Percentiles rank a stretch among this genome's conserved stretches.
Conservation (phyloP, 2,888 invertebrate species). For the Erebia palarica region DNA sequence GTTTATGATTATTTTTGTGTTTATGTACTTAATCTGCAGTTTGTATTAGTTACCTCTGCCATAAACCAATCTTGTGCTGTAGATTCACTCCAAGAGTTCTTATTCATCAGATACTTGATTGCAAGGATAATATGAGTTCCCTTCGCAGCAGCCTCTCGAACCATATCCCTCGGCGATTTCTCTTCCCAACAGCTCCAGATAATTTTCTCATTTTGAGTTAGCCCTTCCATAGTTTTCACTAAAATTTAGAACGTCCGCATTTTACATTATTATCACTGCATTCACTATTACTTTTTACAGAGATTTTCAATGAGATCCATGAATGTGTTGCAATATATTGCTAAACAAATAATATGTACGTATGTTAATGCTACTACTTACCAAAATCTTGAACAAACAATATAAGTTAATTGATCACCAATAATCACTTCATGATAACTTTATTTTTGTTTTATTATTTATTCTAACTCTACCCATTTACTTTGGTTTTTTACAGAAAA, state of each 20-base stretch:
- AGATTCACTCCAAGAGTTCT: slow-evolving; percentile 77
- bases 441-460: neutral
- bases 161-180: slow-evolving; percentile 84
- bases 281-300: neutral
- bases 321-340: neutral
- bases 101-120: slow-evolving; percentile 79
- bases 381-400: neutral
- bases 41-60: slow-evolving; percentile 63
- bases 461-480: too few species aligned
- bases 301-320: neutral
- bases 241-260: neutral
- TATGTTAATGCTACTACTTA: neutral
- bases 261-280: neutral
- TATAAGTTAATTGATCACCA: neutral
- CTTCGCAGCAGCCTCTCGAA: slow-evolving; percentile 86
- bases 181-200: slow-evolving; percentile 86
- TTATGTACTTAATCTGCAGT: too few species aligned
- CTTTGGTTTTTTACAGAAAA: too few species aligned
- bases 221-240: slow-evolving; percentile 74
- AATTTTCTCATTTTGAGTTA: slow-evolving; percentile 80
- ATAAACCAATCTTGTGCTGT: slow-evolving; percentile 81
- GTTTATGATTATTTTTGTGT: too few species aligned
- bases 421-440: neutral
- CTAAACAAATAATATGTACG: neutral
- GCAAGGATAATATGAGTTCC: slow-evolving; percentile 84